Base-by-base conservation (phyloP, 1,140 invertebrate species). In the Aphelinus certus region DNA sequence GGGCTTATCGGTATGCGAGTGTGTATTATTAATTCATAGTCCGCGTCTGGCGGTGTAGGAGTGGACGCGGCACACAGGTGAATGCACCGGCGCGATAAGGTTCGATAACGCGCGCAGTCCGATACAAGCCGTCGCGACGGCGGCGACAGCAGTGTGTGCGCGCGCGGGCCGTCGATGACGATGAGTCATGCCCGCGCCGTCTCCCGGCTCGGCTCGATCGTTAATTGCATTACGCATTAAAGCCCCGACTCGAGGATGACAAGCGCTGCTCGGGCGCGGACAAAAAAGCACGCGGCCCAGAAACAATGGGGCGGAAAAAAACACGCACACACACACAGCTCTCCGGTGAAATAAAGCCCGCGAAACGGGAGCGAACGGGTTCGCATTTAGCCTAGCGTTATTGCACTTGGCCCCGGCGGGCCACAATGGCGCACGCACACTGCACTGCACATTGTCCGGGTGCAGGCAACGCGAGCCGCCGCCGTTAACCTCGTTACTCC, bases 401-500 rank as follows among this genome's bases (percentile, higher is more conserved):
- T 61, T 73, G 71, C 64, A 73, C 64, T 73, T 73, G 64, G 63
- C 71, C 42, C 51, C 10, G 51, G 55, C 45, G 63, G 61, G 48
- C 43, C 53, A n/a, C 48, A 51, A 58, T 62, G 53, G 56, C 10
- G 43, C 9, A 2, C 9, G 57, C 56, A 65, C 51, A 53, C 9
- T 53, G 9, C 51, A 53, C 51, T 70, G 6, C 47, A 4, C n/a
- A 58, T 68, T 55, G 63, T 55, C 45, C 3, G 55, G 47, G 47
- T 45, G 63, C 71, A 43, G 43, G 2, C 7, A 53, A 56, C 48
- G 45, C 9, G 4, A 53, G 66, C n/a, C 58, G 76, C 77, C 70
- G 75, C 73, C 76, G 74, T 81, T 81, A 81, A 81, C 80, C 79
- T 80, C 78, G 70, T 77, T 77, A 81, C 64, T 60, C 56, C 47